A percentile compares a stretch with the other conserved stretches of the same genome.
Evolutionary conservation across 2,797 vertebrate genomes (phyloP).

Genomic region (Microhierax caerulescens): DNA sequence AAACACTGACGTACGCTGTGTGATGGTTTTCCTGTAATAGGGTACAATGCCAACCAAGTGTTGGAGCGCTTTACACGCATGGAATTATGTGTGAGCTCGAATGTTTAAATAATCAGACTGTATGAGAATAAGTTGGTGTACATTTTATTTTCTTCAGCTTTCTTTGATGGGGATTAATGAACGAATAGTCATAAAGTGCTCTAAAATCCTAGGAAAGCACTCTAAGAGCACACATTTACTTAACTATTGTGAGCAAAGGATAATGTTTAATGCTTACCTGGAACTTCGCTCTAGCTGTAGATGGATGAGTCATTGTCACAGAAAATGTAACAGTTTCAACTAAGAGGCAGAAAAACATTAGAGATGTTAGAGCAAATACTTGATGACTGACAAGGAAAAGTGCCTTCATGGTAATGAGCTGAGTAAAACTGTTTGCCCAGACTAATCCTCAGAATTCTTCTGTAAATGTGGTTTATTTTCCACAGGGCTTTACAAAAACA

Average conservation of each 20-base stretch:
- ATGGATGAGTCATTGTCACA: conserved; percentile 14
- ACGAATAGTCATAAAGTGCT: conserved; percentile 4
- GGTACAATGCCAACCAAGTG: background rate
- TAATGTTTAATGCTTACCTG: conserved; percentile 29
- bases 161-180: conserved; percentile 33
- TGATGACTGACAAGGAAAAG: background rate
- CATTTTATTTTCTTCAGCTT: background rate
- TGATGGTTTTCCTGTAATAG: background rate
- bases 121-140: background rate
- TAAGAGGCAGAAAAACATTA: background rate
- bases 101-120: background rate
- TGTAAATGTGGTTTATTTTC: background rate
- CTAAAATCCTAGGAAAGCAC: conserved; percentile 13
- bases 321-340: background rate
- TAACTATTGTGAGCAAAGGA: background rate
- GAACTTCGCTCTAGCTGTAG: background rate
- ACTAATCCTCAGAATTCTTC: background rate
- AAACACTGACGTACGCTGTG: background rate
- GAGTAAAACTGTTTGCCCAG: background rate
- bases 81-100: background rate
- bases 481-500: background rate
- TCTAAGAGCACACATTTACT: background rate
- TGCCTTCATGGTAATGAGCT: background rate
- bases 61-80: background rate
- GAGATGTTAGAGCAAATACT: background rate